These are phyloP conservation scores for Metacarcinus magister DNA, from an alignment of 2,888 invertebrate genomes.

Conservation along the genomic window DNA sequence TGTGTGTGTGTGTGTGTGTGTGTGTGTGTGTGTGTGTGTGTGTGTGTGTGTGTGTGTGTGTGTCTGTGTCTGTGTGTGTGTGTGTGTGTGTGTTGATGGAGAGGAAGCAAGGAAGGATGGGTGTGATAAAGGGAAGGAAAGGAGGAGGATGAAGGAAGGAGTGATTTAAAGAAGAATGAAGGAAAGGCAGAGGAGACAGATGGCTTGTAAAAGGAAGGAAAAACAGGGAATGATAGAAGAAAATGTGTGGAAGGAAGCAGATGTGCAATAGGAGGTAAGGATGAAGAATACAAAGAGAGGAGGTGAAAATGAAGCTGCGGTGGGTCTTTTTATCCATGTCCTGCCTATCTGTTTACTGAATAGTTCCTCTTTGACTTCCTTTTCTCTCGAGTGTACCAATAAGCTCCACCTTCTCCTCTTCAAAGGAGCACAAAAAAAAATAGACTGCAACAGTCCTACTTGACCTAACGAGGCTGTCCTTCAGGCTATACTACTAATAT, in stretches of 20 bases:
- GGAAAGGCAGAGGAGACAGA: not conserved
- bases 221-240: not conserved
- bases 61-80: too few species aligned
- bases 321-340: not conserved
- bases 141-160: not conserved
- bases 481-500: too few species aligned
- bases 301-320: not conserved
- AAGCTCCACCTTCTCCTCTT: not conserved
- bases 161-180: not conserved
- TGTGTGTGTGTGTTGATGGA: too few species aligned
- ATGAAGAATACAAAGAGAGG: not conserved
- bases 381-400: not conserved
- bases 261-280: not conserved
- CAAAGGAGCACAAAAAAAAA: too few species aligned
- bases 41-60: too few species aligned
- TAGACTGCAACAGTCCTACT: too few species aligned
- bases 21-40: too few species aligned
- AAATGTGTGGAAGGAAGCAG: not conserved
- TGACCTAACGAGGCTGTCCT: too few species aligned
- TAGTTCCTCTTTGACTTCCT: not conserved
- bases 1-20: too few species aligned
- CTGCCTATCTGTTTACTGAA: not conserved
- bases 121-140: not conserved
- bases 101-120: not conserved
- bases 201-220: not conserved